phyloP scores from a whole-genome alignment of 2,888 invertebrate genomes.

The Eupithecia tripunctaria region DNA sequence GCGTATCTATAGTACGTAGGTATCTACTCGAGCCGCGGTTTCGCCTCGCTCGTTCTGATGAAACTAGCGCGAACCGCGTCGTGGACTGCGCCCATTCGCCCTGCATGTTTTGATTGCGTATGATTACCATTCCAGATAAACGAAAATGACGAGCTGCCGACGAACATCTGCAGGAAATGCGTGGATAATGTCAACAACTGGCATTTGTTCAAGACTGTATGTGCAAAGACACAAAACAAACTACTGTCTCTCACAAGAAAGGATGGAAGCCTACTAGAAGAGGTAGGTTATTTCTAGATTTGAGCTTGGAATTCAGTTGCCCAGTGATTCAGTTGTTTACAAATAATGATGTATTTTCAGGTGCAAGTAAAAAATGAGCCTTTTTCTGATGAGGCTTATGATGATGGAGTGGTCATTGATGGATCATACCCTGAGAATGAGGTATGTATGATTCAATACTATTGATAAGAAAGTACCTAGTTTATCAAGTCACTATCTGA shows the following conservation, averaged over 20 bases:
- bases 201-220: constrained; percentile 86
- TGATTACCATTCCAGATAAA: constrained; percentile 85
- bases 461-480: constrained; percentile 33
- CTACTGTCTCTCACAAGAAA: constrained; percentile 84
- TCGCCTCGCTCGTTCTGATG: constrained; percentile 78
- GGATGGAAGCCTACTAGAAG: constrained; percentile 82
- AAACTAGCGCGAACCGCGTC: constrained; percentile 60
- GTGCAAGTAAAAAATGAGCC: constrained; percentile 85
- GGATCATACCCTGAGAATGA: constrained; percentile 76
- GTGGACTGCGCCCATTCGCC: constrained; percentile 70
- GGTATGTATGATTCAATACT: constrained; percentile 63
- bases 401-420: constrained; percentile 83
- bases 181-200: constrained; percentile 87
- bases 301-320: constrained; percentile 66
- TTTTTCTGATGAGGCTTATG: constrained; percentile 80
- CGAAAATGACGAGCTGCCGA: constrained; percentile 86
- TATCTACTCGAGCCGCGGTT: constrained; percentile 75
- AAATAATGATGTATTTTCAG: constrained; percentile 73
- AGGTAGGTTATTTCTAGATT: constrained; percentile 73
- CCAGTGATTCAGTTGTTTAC: constrained; percentile 55
- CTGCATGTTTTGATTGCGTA: constrained; percentile 75
- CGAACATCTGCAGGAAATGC: constrained; percentile 87
- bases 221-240: constrained; percentile 87
- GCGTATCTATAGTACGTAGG: constrained; percentile 77
- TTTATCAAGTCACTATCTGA: constrained; percentile 41